Evolutionary conservation across 1,140 invertebrate genomes (phyloP), one percentile per base, ranked within the genome.

Genomic region (Drosophila bifasciata): DNA sequence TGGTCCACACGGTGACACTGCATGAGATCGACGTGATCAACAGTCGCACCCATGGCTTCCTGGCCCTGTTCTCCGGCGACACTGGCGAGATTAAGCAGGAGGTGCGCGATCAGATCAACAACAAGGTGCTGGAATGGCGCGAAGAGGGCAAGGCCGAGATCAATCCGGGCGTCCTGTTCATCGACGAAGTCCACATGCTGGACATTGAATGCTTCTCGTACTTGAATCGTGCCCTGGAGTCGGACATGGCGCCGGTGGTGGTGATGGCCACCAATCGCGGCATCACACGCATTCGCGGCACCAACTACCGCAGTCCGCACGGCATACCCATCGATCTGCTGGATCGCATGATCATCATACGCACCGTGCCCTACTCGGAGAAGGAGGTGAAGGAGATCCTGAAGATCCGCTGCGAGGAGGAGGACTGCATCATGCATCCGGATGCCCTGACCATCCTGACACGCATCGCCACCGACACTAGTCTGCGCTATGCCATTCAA

Each of bases 231-330:
- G 98, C 98, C 0, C 92, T 99, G 19, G 99, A 99, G 90, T 97
- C 96, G 74, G 98, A 99, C 83, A 98, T 99, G 94, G 96, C 98
- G 0, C 99, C 99, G 0, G 96, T 99, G 21, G 95, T 99, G 2
- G 98, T 99, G 7, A 99, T 99, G 97, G 99, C 99, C 1, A 99
- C 98, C n/a, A 99, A 99, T 92, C 94, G 98, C 72, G 98, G 98
- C 11, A 98, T 99, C 44, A 99, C 98, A 0, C 95, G 95, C 64
- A 99, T 99, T 76, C 93, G 99, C 59, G 99, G 98, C 19, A 99
- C 98, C 8, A 96, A 96, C 73, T 98, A 99, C 91, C 94, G 94
- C 63, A 97, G 97, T 66, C 98, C 99, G 0, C 99, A 99, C 92
- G 99, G 92, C 19, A 97, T 99, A 49, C 99, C 99, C 0, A 95